phyloP scores from a whole-genome alignment of 2,888 invertebrate species.

The Phaedon cochleariae region DNA sequence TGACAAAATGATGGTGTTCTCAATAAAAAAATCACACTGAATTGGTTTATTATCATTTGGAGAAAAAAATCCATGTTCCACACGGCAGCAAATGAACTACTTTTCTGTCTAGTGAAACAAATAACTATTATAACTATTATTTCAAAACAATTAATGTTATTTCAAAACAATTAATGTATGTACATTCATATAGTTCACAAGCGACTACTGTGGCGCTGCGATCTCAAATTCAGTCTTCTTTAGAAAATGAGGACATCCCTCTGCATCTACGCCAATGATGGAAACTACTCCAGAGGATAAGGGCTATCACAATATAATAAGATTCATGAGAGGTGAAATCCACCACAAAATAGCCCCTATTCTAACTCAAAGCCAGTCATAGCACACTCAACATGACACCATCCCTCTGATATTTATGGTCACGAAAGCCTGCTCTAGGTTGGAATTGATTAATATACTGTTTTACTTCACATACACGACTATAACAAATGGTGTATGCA shows the following conservation, averaged over 20 bases:
- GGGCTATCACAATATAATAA: neutral
- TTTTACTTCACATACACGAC: conserved; percentile 15
- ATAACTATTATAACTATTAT: no score
- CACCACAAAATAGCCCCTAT: neutral
- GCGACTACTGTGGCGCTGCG: no score
- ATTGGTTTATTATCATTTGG: no score
- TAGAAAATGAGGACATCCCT: neutral
- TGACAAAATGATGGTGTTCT: no score
- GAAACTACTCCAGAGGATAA: neutral
- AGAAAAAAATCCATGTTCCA: no score
- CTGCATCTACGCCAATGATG: neutral
- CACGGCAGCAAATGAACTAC: no score
- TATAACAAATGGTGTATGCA: conserved; percentile 29
- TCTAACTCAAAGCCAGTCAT: neutral
- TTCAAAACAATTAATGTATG: no score
- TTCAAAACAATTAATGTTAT: no score
- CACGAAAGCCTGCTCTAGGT: neutral
- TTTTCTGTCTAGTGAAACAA: no score
- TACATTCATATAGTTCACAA: no score
- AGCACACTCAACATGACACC: neutral
- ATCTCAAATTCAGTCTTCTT: no score
- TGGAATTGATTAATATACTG: conserved; percentile 23
- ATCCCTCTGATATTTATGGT: neutral
- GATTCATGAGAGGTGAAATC: neutral
- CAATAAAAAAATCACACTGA: no score